Evolutionary conservation across 2,797 vertebrate genomes (phyloP), one percentile per base, ranked within the genome.

Genomic region (Chloroceryle amazona): DNA sequence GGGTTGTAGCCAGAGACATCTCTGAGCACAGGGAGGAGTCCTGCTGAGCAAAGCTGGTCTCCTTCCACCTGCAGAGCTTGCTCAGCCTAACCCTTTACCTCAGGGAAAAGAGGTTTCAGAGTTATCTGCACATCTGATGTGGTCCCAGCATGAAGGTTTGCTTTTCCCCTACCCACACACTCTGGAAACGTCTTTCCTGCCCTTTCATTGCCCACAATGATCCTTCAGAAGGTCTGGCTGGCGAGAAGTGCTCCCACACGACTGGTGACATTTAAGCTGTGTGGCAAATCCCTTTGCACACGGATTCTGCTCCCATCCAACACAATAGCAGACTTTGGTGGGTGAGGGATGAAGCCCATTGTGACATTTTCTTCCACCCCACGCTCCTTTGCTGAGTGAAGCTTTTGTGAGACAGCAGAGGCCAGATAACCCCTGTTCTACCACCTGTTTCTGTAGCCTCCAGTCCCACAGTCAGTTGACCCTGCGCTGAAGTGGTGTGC

Each of bases 291-390:
- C 79, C 81, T 65, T 14, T 58, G 93, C 3, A 0, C 75, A 60
- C 13, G 0, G 74, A 28, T 84, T 81, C 73, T 9, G 82, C 81
- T 93, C 91, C 81, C 83, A 71, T 16, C 87, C 44, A 28, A 33
- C 67, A 96, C 93, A 97, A 95, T 47, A 90, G 92, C 26, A 19
- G 14, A n/a, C 58, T 85, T 70, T 26, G 96, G 74, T 54, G 93
- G 75, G 65, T 78, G 66, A 46, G 0, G 89, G 94, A 89, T 19
- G 75, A 71, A 87, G 66, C 70, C 86, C 76, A 76, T 55, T 0
- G n/a, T 94, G 95, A 96, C 97, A 97, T 97, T 98, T 97, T 94
- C 93, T 83, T 78, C 92, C 94, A 58, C 96, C 97, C 93, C 86
- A 96, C 92, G 94, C 91, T 47, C 37, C 67, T 42, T 42, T 33